These are phyloP conservation scores for Heterodera filipjevi DNA, from an alignment of 2,888 invertebrate genomes.

Conservation along the genomic window DNA sequence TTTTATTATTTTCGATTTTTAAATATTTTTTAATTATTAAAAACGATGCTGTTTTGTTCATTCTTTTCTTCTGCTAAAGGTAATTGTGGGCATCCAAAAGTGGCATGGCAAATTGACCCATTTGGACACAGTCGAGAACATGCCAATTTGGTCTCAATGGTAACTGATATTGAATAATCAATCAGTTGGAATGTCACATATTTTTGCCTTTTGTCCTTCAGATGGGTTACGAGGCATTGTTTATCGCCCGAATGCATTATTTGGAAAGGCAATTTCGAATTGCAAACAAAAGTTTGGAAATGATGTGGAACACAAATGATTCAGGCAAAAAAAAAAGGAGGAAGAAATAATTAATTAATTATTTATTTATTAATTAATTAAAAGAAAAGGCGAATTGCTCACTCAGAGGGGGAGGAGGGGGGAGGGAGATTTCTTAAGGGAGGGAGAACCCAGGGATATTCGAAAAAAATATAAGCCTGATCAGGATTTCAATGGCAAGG, in stretches of 20 bases:
- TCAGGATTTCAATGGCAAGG: too few relatives aligned
- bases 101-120: constrained; percentile 72
- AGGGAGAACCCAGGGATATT: too few relatives aligned
- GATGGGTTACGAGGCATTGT: constrained; percentile 79
- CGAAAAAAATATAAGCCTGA: too few relatives aligned
- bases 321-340: constrained; percentile 64
- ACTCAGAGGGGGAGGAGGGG: too few relatives aligned
- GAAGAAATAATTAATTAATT: neutral
- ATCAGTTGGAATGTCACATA: constrained; percentile 22
- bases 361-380: neutral
- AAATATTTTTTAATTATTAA: constrained; percentile 7
- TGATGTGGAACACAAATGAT: constrained; percentile 68
- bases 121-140: constrained; percentile 70
- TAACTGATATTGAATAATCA: too few relatives aligned
- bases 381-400: too few relatives aligned
- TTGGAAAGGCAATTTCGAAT: constrained; percentile 64
- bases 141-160: constrained; percentile 69
- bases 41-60: too few relatives aligned
- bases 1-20: too few relatives aligned
- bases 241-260: constrained; percentile 66
- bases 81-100: constrained; percentile 45
- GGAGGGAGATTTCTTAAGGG: too few relatives aligned
- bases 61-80: neutral
- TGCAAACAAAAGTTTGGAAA: constrained; percentile 66
- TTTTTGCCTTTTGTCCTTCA: constrained; percentile 69